Evolutionary conservation across 2,888 invertebrate species (phyloP), one percentile per base, ranked within the genome.

Genomic region (Meandrusa payeni): DNA sequence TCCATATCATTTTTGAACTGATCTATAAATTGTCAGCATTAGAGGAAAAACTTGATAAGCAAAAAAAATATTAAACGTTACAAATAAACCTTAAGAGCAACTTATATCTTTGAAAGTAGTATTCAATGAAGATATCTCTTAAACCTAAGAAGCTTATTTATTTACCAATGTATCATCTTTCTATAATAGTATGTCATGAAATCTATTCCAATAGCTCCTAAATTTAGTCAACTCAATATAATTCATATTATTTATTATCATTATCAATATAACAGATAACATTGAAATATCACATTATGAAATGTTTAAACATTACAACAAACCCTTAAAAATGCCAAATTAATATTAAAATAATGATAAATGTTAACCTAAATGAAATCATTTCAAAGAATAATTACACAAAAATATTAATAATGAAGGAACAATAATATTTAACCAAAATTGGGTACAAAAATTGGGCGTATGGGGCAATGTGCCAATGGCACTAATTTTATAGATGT

Each of bases 261-360:
- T 63, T 69, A 81, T 80, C 76, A 75, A 74, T 68, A 73, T 78
- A 86, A 85, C 83, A 82, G 69, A 86, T 85, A 86, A 86, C 83
- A 83, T 83, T 74, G 64, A 78, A 81, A 86, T 87, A 87, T 87
- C 86, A 87, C 86, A 87, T 82, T 63, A 78, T 73, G 73, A 81
- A 78, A 77, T 75, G 70, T 76, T 75, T 69, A 64, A 78, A 76
- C 71, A 77, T 75, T 67, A 59, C 53, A 57, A 55, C 55, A 68
- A 77, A 78, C 70, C 69, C 66, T 69, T 72, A 64, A 69, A 59
- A 78, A 77, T 78, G 77, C 75, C 79, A 75, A 81, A 77, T 55
- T 62, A 59, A 61, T 67, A 60, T 61, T 59, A 65, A 63, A 64
- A 65, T 48, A 52, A 52, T n/a, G n/a, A n/a, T n/a, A n/a, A 51